Conservation (phyloP, 1,140 invertebrate genomes). For the Drosophila chauvacae region DNA sequence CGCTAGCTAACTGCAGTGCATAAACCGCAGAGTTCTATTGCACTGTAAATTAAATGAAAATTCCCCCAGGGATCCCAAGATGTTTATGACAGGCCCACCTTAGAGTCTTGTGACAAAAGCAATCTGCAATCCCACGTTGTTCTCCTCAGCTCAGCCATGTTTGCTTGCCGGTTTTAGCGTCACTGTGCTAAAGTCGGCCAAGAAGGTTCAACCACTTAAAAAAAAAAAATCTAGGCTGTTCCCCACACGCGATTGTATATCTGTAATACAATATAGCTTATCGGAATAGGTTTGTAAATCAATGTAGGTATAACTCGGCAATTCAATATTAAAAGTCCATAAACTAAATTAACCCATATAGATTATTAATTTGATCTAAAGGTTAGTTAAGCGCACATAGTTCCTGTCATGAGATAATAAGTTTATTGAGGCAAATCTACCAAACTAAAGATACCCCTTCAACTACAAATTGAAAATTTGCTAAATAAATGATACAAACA, state of each 20-base stretch:
- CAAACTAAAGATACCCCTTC: neutral
- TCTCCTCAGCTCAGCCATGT: neutral
- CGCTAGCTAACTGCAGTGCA: slow-evolving; percentile 14
- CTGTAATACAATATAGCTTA: neutral
- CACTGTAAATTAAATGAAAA: slow-evolving; percentile 17
- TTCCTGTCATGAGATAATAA: neutral
- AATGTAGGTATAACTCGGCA: neutral
- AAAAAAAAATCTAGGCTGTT: neutral
- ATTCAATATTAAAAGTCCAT: no score
- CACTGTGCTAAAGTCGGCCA: slow-evolving; percentile 39
- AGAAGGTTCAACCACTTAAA: slow-evolving; percentile 18
- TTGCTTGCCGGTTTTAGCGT: slow-evolving; percentile 28
- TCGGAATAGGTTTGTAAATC: neutral
- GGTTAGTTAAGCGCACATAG: neutral
- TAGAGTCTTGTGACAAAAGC: slow-evolving; percentile 36
- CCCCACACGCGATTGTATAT: slow-evolving; percentile 1
- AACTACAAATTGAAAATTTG: neutral
- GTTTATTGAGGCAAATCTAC: no score
- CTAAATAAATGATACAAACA: neutral
- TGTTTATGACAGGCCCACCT: slow-evolving; percentile 30
- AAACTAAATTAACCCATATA: neutral
- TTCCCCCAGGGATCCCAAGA: slow-evolving; percentile 2
- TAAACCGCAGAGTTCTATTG: slow-evolving; percentile 5
- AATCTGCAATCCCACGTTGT: slow-evolving; percentile 7
- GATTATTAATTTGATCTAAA: neutral